phyloP scores from a whole-genome alignment of 2,113 vertebrate genomes.

The Nothocercus julius region DNA sequence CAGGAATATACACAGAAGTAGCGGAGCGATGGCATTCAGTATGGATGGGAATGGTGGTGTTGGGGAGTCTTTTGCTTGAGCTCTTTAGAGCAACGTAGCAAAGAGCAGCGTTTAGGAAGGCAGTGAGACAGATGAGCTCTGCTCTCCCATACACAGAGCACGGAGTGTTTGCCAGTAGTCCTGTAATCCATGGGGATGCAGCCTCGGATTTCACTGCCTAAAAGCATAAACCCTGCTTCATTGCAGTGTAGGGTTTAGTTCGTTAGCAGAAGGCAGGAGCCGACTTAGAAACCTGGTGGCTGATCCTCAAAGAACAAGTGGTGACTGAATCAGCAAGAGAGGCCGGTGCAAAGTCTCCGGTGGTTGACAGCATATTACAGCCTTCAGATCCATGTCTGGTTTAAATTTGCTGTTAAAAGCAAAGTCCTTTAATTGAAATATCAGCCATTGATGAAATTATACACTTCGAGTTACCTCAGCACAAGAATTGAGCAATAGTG shows the following conservation, averaged over 20 bases:
- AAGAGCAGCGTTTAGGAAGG: background rate
- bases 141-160: background rate
- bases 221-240: background rate
- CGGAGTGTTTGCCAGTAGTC: fast-evolving
- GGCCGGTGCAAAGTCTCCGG: background rate
- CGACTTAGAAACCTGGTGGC: background rate
- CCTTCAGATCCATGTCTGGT: background rate
- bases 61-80: background rate
- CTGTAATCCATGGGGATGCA: background rate
- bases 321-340: background rate
- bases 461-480: background rate
- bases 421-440: background rate
- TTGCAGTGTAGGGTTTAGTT: background rate
- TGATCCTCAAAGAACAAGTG: background rate
- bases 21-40: background rate
- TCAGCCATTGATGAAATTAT: background rate
- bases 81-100: background rate
- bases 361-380: background rate
- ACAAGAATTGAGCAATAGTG: background rate
- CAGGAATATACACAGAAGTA: background rate
- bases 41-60: background rate
- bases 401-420: background rate
- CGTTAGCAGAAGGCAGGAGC: background rate
- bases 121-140: background rate
- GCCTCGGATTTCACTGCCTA: background rate